Conservation (phyloP, 2,888 invertebrate genomes). For the Clostera curtula region DNA sequence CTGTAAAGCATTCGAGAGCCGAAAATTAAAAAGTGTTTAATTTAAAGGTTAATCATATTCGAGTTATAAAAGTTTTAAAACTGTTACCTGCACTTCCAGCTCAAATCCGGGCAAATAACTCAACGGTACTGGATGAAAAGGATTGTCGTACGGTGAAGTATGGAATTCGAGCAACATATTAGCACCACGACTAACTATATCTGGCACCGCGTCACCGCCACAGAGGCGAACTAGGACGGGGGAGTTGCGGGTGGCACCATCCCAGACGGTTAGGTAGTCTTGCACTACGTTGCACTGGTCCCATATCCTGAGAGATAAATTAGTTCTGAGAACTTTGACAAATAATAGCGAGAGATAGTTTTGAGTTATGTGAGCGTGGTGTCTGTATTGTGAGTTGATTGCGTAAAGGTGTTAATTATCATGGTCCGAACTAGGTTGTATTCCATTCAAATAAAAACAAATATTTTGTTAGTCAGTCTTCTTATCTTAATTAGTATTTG, state of each 20-base stretch:
- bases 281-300: conserved; percentile 88
- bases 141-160: conserved; percentile 87
- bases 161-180: conserved; percentile 87
- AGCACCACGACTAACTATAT: conserved; percentile 84
- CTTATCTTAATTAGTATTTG: no score
- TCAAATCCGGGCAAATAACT: conserved; percentile 88
- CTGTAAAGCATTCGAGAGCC: no score
- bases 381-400: no score
- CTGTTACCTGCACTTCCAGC: conserved; percentile 83
- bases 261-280: conserved; percentile 88
- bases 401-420: no score
- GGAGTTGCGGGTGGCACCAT: conserved; percentile 81
- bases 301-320: conserved; percentile 77
- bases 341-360: neutral
- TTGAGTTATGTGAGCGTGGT: neutral
- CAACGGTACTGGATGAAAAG: conserved; percentile 85
- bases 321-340: conserved; percentile 7
- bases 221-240: conserved; percentile 85
- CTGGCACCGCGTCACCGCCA: conserved; percentile 87
- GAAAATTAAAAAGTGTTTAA: no score
- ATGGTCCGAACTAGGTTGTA: no score
- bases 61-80: no score
- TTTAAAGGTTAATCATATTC: no score
- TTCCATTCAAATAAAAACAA: no score
- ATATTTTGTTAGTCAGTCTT: no score